Evolutionary conservation across 2,888 invertebrate species (phyloP).

Genomic region (Parochlus steinenii): DNA sequence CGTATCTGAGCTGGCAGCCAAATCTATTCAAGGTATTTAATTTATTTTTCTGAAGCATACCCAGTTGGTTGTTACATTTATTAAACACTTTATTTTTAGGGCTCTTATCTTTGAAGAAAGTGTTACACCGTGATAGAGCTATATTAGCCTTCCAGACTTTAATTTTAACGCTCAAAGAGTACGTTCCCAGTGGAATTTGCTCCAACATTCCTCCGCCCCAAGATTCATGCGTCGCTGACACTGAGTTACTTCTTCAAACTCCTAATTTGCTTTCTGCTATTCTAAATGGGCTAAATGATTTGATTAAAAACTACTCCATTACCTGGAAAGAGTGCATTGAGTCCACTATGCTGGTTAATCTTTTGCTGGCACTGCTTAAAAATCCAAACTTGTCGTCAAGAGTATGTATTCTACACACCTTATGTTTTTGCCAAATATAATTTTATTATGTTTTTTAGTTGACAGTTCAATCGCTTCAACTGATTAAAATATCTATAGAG

Average conservation of each 20-base stretch:
- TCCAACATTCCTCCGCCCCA: background rate
- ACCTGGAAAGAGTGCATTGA: slow-evolving; percentile 67
- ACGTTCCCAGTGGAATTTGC: slow-evolving; percentile 1
- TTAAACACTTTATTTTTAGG: background rate
- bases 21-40: slow-evolving; percentile 26
- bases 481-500: slow-evolving; percentile 49
- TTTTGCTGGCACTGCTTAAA: slow-evolving; percentile 35
- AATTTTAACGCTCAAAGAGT: slow-evolving; percentile 7
- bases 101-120: slow-evolving; percentile 32
- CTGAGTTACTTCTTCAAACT: slow-evolving; percentile 30
- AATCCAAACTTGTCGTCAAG: slow-evolving; percentile 34
- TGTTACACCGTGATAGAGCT: slow-evolving; percentile 41
- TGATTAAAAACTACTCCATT: slow-evolving; percentile 51
- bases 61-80: background rate
- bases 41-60: background rate
- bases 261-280: slow-evolving; percentile 44
- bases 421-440: slow-evolving; percentile 20
- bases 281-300: slow-evolving; percentile 42
- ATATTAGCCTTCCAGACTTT: slow-evolving; percentile 33
- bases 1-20: slow-evolving; percentile 24
- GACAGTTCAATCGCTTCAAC: slow-evolving; percentile 49
- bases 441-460: slow-evolving; percentile 32
- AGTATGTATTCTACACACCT: slow-evolving; percentile 32
- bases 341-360: slow-evolving; percentile 44
- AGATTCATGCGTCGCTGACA: slow-evolving; percentile 18